Evolutionary conservation across 2,888 invertebrate species (phyloP).

Genomic region (Drosophila colorata): DNA sequence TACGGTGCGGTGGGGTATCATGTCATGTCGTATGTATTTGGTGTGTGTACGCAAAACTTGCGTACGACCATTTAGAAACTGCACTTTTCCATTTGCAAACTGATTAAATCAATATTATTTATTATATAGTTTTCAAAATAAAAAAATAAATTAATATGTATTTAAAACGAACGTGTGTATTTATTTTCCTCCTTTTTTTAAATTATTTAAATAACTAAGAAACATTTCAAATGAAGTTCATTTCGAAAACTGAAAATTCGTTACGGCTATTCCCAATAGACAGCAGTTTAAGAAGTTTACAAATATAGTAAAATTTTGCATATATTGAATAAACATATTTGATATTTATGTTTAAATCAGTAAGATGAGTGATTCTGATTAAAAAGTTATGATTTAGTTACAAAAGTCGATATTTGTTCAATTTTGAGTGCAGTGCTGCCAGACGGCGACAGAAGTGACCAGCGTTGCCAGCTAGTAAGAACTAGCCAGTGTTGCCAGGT

Average conservation of each 20-base stretch:
- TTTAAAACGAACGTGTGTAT: neutral
- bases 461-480: neutral
- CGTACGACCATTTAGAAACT: slow-evolving; percentile 24
- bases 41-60: slow-evolving; percentile 8
- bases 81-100: slow-evolving; percentile 53
- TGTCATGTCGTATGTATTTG: neutral
- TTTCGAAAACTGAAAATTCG: neutral
- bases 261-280: neutral
- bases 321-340: neutral
- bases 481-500: neutral
- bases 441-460: neutral
- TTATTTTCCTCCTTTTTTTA: neutral
- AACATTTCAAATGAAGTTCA: neutral
- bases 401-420: neutral
- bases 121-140: slow-evolving; percentile 71
- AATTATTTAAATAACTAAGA: neutral
- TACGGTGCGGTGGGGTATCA: neutral
- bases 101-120: slow-evolving; percentile 67
- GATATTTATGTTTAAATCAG: neutral
- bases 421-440: neutral
- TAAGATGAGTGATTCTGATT: neutral
- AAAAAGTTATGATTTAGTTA: neutral
- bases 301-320: neutral
- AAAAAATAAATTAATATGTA: slow-evolving; percentile 39
- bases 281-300: neutral